A percentile compares a stretch with the other conserved stretches of the same genome.
Conservation (phyloP, 2,113 vertebrate genomes). For the Zosterops pallidus region DNA sequence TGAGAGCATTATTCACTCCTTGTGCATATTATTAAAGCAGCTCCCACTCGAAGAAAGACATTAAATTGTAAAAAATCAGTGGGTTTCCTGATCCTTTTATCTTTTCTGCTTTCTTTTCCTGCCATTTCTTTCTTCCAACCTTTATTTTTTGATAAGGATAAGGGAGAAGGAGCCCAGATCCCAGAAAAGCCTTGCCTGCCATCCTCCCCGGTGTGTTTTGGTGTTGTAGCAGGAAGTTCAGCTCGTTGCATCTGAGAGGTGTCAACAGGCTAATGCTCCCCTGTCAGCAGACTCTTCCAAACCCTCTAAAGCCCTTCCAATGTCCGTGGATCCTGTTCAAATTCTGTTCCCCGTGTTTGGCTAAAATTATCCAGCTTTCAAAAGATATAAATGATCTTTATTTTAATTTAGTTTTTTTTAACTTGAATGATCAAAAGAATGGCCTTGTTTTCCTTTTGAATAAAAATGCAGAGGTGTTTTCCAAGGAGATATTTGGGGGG, state of each 20-base stretch:
- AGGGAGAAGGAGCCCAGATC: not conserved
- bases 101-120: not conserved
- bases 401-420: not conserved
- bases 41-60: not conserved
- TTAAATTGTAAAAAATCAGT: not conserved
- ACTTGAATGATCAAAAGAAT: not conserved
- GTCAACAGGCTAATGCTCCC: conserved; percentile 13
- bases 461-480: not conserved
- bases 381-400: not conserved
- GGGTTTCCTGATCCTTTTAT: not conserved
- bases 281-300: not conserved
- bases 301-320: conserved; percentile 24
- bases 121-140: not conserved
- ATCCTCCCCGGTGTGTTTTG: not conserved
- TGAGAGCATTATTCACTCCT: not conserved
- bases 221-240: not conserved
- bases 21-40: not conserved
- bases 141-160: not conserved
- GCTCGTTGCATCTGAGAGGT: not conserved
- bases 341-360: not conserved
- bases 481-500: not conserved
- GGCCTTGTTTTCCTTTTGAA: not conserved
- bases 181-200: not conserved
- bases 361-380: conserved; percentile 22
- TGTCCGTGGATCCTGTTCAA: not conserved